phyloP scores from a whole-genome alignment of 2,888 invertebrate species.

The Xestia c-nigrum region DNA sequence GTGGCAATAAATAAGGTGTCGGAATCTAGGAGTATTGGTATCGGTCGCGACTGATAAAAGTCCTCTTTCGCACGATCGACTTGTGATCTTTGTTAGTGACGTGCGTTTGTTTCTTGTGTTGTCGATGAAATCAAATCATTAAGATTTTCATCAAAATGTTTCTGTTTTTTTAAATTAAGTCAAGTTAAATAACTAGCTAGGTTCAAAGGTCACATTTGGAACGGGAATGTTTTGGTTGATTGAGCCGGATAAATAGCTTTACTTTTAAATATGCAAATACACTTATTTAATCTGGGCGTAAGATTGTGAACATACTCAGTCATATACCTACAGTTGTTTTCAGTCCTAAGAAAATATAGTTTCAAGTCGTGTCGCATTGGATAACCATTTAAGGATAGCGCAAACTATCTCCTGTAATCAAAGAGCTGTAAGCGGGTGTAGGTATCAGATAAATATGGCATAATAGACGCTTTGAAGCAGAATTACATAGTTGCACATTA shows the following conservation, averaged over 20 bases:
- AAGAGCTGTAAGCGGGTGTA: background rate
- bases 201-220: background rate
- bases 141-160: background rate
- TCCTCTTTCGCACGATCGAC: conserved; percentile 83
- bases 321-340: background rate
- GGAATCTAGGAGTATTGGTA: conserved; percentile 85
- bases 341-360: background rate
- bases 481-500: background rate
- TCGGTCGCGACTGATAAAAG: conserved; percentile 87
- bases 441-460: background rate
- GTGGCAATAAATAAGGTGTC: conserved; percentile 86
- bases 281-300: too few species aligned
- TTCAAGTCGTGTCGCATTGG: background rate
- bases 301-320: too few species aligned
- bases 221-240: background rate
- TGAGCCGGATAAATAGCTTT: background rate
- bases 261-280: background rate
- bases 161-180: background rate
- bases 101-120: conserved; percentile 41
- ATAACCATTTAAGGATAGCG: background rate
- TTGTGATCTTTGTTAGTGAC: conserved; percentile 79
- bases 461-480: background rate
- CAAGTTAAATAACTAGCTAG: background rate
- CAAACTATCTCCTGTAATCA: background rate
- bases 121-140: conserved; percentile 29